Evolutionary conservation across 1,140 invertebrate genomes (phyloP).

Genomic region (Magallana ariakensis): DNA sequence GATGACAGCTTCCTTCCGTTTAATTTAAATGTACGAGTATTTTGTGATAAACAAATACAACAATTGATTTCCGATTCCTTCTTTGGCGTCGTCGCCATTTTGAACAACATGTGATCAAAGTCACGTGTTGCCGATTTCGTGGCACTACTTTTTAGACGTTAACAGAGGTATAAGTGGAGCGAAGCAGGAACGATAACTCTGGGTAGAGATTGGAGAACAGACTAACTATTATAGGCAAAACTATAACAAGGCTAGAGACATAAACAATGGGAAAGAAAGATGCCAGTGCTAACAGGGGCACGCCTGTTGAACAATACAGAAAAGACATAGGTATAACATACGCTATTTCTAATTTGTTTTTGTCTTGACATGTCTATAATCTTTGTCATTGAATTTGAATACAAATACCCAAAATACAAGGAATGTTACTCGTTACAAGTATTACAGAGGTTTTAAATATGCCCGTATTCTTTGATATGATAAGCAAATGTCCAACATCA

Average conservation of each 20-base stretch:
- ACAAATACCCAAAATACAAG: no score
- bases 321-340: slow-evolving; percentile 41
- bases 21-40: neutral
- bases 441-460: no score
- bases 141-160: no score
- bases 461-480: no score
- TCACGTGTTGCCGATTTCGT: neutral
- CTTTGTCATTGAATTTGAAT: no score
- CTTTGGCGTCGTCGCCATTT: slow-evolving; percentile 28
- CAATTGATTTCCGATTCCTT: neutral
- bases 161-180: no score
- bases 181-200: no score
- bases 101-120: neutral
- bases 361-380: no score
- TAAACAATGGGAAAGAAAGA: slow-evolving; percentile 41
- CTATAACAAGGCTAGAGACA: neutral
- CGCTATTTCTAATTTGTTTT: no score
- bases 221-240: neutral
- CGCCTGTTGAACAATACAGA: slow-evolving; percentile 40
- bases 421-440: no score
- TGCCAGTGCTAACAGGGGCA: slow-evolving; percentile 29
- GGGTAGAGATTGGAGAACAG: no score
- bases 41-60: slow-evolving; percentile 12
- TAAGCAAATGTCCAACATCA: no score
- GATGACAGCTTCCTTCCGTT: neutral